These are phyloP conservation scores for Eupithecia pulchellata DNA, from an alignment of 2,888 invertebrate genomes.

Conservation along the genomic window DNA sequence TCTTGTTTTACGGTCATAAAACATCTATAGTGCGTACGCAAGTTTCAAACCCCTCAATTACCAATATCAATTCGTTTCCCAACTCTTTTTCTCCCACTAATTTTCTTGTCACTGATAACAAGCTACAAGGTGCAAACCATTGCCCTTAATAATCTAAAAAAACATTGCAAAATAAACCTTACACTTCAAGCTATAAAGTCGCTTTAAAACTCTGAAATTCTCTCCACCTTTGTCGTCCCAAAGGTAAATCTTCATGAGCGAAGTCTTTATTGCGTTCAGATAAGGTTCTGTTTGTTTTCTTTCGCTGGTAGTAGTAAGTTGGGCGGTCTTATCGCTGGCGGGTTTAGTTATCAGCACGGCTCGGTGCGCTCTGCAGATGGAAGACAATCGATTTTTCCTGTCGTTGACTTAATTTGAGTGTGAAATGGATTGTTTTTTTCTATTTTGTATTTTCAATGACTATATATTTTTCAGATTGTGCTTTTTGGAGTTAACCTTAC, in stretches of 20 bases:
- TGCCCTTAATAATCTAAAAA: constrained; percentile 67
- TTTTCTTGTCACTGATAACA: constrained; percentile 76
- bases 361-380: constrained; percentile 50
- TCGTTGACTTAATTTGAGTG: constrained; percentile 19
- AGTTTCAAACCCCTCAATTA: constrained; percentile 21
- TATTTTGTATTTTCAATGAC: background rate
- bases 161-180: constrained; percentile 45
- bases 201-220: constrained; percentile 1
- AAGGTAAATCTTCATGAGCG: constrained; percentile 11
- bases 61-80: constrained; percentile 35
- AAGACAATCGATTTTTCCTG: constrained; percentile 48
- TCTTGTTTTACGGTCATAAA: background rate
- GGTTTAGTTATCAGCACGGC: constrained; percentile 49
- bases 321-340: constrained; percentile 41
- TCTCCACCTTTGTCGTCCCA: constrained; percentile 27
- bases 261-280: background rate
- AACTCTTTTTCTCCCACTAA: constrained; percentile 60
- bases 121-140: constrained; percentile 77
- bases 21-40: background rate
- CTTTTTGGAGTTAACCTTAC: no score
- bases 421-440: background rate
- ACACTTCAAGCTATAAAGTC: constrained; percentile 28
- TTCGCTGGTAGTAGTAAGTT: background rate
- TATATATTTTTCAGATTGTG: no score
- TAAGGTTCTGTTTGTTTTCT: constrained; percentile 39